Evolutionary conservation across 2,797 vertebrate species (phyloP), one percentile per base, ranked within the genome.

Genomic region (Rhabdophis nuchalis): DNA sequence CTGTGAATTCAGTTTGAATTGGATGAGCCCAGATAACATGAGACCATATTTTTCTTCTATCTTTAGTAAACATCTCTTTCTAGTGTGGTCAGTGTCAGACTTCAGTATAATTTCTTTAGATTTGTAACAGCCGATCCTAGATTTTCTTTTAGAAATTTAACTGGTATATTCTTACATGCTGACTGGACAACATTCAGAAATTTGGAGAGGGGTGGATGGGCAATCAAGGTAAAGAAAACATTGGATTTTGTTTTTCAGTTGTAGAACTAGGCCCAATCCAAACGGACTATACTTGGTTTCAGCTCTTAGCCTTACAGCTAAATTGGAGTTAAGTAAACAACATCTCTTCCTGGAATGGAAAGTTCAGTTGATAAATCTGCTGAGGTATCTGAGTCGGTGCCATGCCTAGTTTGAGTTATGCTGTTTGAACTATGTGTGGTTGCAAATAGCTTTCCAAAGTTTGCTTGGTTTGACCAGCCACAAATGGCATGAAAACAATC

Each of bases 281-380:
- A 50, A 77, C 2, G 23, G 41, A 6, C n/a, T 64, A 36, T 29
- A 14, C 32, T 86, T 85, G 54, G 50, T 1, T 89, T 86, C 92
- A 93, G 85, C 86, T 16, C 82, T 96, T 93, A 93, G 93, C 87
- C 16, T 95, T 95, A 90, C 3, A 25, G 90, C 87, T 91, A 25
- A 91, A 92, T 88, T 90, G 88, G 23, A 91, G 9, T 93, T 27
- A 90, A 90, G 36, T 92, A 95, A 96, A 94, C 46, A 93, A 60
- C 20, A 4, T 94, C 29, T 93, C 93, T 72, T n/a, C 91, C 11
- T 12, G 16, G 50, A 41, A 82, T 94, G 90, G 82, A 94, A 94
- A 91, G 8, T 53, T 95, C 92, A 82, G 56, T 60, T 89, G 89
- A 91, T 90, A 90, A 92, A 89, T 88, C 57, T 88, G 86, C 91